These are phyloP conservation scores for Proisotoma minuta DNA, from an alignment of 2,888 invertebrate species.

Conservation along the genomic window DNA sequence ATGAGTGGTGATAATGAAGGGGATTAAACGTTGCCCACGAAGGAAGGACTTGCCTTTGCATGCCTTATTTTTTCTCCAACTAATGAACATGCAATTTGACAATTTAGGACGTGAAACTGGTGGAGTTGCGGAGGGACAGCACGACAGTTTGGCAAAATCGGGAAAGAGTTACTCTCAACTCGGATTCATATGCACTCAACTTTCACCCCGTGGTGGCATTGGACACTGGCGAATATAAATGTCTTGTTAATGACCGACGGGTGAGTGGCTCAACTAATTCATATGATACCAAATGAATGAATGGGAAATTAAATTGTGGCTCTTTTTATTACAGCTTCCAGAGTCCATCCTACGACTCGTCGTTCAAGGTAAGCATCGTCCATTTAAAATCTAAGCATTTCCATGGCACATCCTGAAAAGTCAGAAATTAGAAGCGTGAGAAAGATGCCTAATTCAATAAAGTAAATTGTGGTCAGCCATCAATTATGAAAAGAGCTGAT, in stretches of 20 bases:
- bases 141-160: slow-evolving; percentile 57
- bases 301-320: too few species aligned
- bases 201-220: slow-evolving; percentile 61
- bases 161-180: slow-evolving; percentile 58
- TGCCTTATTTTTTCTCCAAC: background rate
- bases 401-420: background rate
- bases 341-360: slow-evolving; percentile 63
- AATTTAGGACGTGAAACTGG: slow-evolving; percentile 52
- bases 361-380: slow-evolving; percentile 60
- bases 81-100: slow-evolving; percentile 10
- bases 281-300: too few species aligned
- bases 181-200: slow-evolving; percentile 60
- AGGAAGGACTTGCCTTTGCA: background rate
- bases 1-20: background rate
- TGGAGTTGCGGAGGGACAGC: slow-evolving; percentile 56
- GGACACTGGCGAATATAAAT: slow-evolving; percentile 65
- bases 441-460: background rate
- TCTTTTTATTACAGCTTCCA: too few species aligned
- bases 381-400: background rate
- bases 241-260: slow-evolving; percentile 65
- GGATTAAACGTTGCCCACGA: background rate
- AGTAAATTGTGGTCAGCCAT: too few species aligned
- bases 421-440: background rate
- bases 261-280: too few species aligned
- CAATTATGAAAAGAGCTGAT: too few species aligned